Base-by-base conservation (phyloP, 2,113 vertebrate genomes). In the Cinclus mexicanus region DNA sequence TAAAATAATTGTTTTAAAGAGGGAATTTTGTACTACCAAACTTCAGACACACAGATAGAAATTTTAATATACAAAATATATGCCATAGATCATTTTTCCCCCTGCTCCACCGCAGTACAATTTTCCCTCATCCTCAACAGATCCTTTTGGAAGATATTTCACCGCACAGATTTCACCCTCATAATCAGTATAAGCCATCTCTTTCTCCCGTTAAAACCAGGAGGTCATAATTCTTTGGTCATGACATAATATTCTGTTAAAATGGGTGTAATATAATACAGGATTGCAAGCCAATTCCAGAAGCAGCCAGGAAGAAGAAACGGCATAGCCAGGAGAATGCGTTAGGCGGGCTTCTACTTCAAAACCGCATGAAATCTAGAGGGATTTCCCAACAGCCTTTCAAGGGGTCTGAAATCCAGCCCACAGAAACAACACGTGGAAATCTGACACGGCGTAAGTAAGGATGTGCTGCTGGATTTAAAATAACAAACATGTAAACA, bases 1-100 rank as follows among this genome's bases (percentile, higher is more conserved):
- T 97, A 96, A 97, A 96, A 97, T 96, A 97, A 97, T 98, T 98
- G 94, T 97, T 96, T 97, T 95, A 97, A 96, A 94, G 95, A 97
- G 96, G 96, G 97, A 97, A 64, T 95, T 96, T 82, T 95, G 97
- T 97, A 97, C 96, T 98, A 97, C 97, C 82, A 88, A 96, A 97
- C 89, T 95, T 97, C 93, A 97, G 93, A 98, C 97, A 64, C 92
- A 91, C 94, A 97, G 96, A 98, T 98, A 98, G 93, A 98, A 94
- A 98, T 98, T 98, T 98, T 95, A 98, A 98, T 98, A 98, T 98
- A 98, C 97, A 98, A 98, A 98, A 98, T 98, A 98, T 98, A 98
- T 96, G 97, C 74, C 95, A 97, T 98, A 97, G 89, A 95, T 97
- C 83, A 94, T 93, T 94, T 63, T 1, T 1, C 39, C 80, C 94